Evolutionary conservation across 2,888 invertebrate genomes (phyloP), one percentile per base, ranked within the genome.

Genomic region (Nycteola revayana): DNA sequence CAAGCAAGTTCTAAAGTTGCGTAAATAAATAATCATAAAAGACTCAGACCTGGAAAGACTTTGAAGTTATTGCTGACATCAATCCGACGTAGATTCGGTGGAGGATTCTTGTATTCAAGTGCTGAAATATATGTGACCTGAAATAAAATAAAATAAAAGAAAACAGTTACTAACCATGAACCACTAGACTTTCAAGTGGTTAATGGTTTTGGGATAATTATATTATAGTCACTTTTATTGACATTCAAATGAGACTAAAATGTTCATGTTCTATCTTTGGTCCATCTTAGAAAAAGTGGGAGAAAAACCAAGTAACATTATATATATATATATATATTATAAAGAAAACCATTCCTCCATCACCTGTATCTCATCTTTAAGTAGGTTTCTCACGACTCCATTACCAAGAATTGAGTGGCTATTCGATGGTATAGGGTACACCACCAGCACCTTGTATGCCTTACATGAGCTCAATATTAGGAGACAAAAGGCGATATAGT

Each of bases 281-380:
- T n/a, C n/a, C n/a, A n/a, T n/a, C n/a, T n/a, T n/a, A n/a, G n/a
- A n/a, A n/a, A n/a, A n/a, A n/a, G n/a, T n/a, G n/a, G n/a, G n/a
- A n/a, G n/a, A n/a, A n/a, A n/a, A n/a, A n/a, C n/a, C n/a, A n/a
- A n/a, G n/a, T n/a, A n/a, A n/a, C n/a, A n/a, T n/a, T n/a, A n/a
- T n/a, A n/a, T n/a, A n/a, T n/a, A n/a, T n/a, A n/a, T n/a, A n/a
- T n/a, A n/a, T n/a, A n/a, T n/a, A n/a, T n/a, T n/a, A n/a, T n/a
- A n/a, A n/a, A n/a, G n/a, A n/a, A n/a, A n/a, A n/a, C n/a, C n/a
- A n/a, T n/a, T n/a, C n/a, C n/a, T n/a, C n/a, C n/a, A n/a, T 21
- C n/a, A 74, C 75, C 65, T 75, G 67, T 42, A 74, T 66, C 1
- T 71, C 75, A 32, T 64, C 71, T 9, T 62, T 56, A 2, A 73